Evolutionary conservation across 2,888 invertebrate species (phyloP), one percentile per base, ranked within the genome.

Genomic region (Listrodromus nycthemerus): DNA sequence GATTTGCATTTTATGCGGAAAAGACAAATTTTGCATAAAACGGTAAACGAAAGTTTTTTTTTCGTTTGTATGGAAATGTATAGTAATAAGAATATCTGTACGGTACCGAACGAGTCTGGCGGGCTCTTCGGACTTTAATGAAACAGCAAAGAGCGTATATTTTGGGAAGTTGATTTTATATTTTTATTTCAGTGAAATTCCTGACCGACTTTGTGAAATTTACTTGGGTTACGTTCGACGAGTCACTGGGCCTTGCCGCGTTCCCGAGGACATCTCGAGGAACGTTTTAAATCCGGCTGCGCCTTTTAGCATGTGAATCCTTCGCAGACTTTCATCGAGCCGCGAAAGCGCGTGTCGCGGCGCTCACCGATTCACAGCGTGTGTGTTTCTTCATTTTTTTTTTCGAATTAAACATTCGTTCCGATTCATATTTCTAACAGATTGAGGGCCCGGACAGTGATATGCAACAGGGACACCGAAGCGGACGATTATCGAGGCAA

Each of bases 131-230:
- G 7, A 3, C 2, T 69, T 69, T 21, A 50, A 48, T 45, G 45
- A 45, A 41, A 27, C 13, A 13, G 58, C 27, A 19, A 16, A 52
- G 52, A 21, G 2, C 8, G 52, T 21, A 52, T 19, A 48, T 19
- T 52, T 8, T 21, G 10, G 21, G 52, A 52, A 21, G 3, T 70
- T 71, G 58, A 41, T 58, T 71, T 55, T 52, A 52, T 52, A 21
- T 70, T 52, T 16, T 37, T n/a, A n/a, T 50, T 65, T 48, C 52
- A 50, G 82, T 80, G 83, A 85, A 85, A 85, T 82, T 75, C 45
- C 41, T 76, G 83, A 79, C 83, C 81, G 85, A 79, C 79, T 76
- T 83, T 69, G 52, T 48, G 67, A 55, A 45, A 77, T 65, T 71
- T 30, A 21, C 45, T n/a, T 24, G 10, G 55, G 27, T 45, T 37